Base-by-base conservation (phyloP, 2,888 invertebrate species). In the Gari tellinella region DNA sequence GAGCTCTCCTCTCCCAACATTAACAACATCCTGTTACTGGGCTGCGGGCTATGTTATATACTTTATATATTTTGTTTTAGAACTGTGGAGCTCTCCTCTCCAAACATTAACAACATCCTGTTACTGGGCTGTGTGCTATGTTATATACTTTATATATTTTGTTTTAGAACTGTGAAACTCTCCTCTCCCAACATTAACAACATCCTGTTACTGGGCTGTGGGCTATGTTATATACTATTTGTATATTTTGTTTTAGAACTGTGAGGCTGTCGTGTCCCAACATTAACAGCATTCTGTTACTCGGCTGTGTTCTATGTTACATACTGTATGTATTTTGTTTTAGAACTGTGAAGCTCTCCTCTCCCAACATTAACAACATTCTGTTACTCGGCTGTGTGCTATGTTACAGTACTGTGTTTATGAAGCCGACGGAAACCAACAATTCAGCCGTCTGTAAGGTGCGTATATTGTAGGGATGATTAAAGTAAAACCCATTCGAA, bases 171-270 rank as follows among this genome's bases (percentile, higher is more conserved):
- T 51, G 84, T 89, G 12, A 88, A 89, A 69, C 76, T 89, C 82
- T 89, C 89, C 1, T 88, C 88, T 7, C 89, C 89, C 0, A 69
- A 81, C n/a, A 81, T 89, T 26, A 89, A 89, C 82, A 89, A 88
- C 64, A 53, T 89, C 7, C 81, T 89, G 14, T 69, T 88, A n/a
- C 26, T 83, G 1, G 89, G 89, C 1, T 83, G 83, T 58, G 49
- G 87, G 10, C 26, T 88, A 4, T n/a, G n/a, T n/a, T 31, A 7
- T 7, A 31, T 7, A 31, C 31, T 31, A 31, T 10, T 7, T 4
- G 4, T 10, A 10, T 31, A 7, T 31, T 4, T 31, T 4, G 37
- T 19, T 67, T 5, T 72, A 89, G 89, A 66, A 72, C 83, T 51
- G 84, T 89, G 12, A 88, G 88, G 72, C 76, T 89, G 83, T 89